These are phyloP conservation scores for Colletes gigas DNA, from an alignment of 1,140 invertebrate species.

Conservation along the genomic window DNA sequence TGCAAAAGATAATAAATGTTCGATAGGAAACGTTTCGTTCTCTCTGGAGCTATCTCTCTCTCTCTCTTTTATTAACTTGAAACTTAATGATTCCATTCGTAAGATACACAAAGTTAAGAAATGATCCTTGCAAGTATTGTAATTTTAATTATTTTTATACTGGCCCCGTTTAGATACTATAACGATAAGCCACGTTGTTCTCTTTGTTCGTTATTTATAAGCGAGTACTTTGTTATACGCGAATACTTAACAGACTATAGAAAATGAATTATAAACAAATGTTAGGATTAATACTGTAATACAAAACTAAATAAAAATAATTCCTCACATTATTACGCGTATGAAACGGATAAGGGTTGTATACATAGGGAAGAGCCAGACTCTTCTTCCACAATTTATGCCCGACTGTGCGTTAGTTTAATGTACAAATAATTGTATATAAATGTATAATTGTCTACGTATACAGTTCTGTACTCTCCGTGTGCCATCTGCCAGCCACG, in stretches of 20 bases:
- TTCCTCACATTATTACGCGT: background rate
- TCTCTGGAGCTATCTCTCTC: background rate
- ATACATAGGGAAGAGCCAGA: no score
- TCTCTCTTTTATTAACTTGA: background rate
- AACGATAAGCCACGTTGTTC: background rate
- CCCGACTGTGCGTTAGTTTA: background rate
- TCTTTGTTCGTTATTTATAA: conserved; percentile 27
- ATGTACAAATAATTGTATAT: background rate
- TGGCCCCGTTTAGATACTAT: conserved; percentile 1
- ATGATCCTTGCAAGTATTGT: conserved; percentile 25
- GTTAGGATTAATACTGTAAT: no score
- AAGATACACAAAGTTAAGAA: conserved; percentile 5
- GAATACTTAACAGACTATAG: conserved; percentile 19
- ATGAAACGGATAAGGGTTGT: background rate
- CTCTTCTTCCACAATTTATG: background rate
- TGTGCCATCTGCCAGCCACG: background rate
- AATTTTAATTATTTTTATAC: conserved; percentile 50
- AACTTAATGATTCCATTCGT: conserved; percentile 31
- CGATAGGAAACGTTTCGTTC: background rate
- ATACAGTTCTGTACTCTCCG: background rate
- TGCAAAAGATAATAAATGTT: background rate
- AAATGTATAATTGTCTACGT: background rate
- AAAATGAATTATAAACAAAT: background rate
- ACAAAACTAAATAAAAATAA: background rate
- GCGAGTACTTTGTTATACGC: conserved; percentile 1